These are phyloP conservation scores for Riptortus pedestris DNA, from an alignment of 1,140 invertebrate species.

Conservation along the genomic window DNA sequence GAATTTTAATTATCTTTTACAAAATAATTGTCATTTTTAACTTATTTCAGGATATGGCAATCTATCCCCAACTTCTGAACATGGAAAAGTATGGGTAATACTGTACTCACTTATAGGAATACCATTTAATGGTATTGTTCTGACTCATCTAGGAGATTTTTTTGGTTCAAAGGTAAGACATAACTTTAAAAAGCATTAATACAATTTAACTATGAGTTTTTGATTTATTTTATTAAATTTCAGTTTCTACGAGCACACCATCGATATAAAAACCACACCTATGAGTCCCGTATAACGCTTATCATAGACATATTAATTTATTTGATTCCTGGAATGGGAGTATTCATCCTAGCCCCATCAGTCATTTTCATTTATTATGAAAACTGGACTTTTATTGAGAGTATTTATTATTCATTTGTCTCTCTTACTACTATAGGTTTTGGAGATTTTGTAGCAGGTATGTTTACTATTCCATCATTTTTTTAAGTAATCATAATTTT, in stretches of 20 bases:
- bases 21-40: too few species aligned
- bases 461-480: too few species aligned
- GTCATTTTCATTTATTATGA: constrained; percentile 80
- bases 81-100: constrained; percentile 79
- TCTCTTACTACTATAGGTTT: constrained; percentile 90
- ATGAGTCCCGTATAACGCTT: constrained; percentile 58
- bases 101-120: constrained; percentile 90
- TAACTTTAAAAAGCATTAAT: background rate
- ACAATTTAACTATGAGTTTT: background rate
- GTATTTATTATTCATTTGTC: constrained; percentile 85
- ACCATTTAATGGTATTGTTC: constrained; percentile 80
- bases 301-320: constrained; percentile 67
- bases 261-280: constrained; percentile 61
- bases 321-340: constrained; percentile 69
- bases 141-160: constrained; percentile 67
- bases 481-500: too few species aligned
- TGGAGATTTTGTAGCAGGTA: constrained; percentile 82
- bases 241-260: constrained; percentile 60
- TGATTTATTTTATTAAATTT: too few species aligned
- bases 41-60: constrained; percentile 90
- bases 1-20: too few species aligned
- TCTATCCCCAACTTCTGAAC: constrained; percentile 69
- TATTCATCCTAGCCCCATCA: constrained; percentile 88
- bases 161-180: constrained; percentile 63
- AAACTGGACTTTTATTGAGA: constrained; percentile 77